Percentiles rank a stretch among this genome's conserved stretches.
Conservation (phyloP, 2,888 invertebrate genomes). For the Peribatodes rhomboidaria region DNA sequence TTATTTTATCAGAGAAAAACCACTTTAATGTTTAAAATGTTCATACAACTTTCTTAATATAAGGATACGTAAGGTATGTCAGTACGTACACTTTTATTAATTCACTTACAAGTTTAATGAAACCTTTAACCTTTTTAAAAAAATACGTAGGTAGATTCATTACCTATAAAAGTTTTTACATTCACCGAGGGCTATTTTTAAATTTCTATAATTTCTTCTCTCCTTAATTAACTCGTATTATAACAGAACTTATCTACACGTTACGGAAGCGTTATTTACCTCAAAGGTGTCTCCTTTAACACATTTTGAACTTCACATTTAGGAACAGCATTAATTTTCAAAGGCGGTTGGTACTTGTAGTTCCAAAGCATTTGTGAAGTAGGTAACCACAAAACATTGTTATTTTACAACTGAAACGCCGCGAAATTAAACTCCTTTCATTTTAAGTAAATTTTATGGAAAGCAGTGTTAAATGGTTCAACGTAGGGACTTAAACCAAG, state of each 20-base stretch:
- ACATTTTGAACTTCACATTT: slow-evolving; percentile 24
- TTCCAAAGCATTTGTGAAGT: slow-evolving; percentile 27
- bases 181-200: not conserved
- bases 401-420: slow-evolving; percentile 37
- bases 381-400: slow-evolving; percentile 44
- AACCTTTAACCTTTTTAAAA: too few species aligned
- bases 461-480: slow-evolving; percentile 1
- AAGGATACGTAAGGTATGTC: too few species aligned
- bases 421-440: slow-evolving; percentile 17
- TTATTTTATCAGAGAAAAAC: slow-evolving; percentile 4
- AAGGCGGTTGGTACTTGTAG: slow-evolving; percentile 14
- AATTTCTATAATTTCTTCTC: not conserved
- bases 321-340: slow-evolving; percentile 24
- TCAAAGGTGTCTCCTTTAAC: not conserved
- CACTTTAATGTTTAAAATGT: not conserved
- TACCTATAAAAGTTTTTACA: too few species aligned
- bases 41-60: not conserved
- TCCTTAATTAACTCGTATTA: not conserved
- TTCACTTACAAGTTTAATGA: too few species aligned
- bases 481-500: not conserved
- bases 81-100: too few species aligned
- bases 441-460: slow-evolving; percentile 10
- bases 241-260: too few species aligned
- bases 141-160: too few species aligned
- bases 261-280: not conserved